Evolutionary conservation across 2,113 vertebrate species (phyloP), one percentile per base, ranked within the genome.

Genomic region (Calyptomena viridis): DNA sequence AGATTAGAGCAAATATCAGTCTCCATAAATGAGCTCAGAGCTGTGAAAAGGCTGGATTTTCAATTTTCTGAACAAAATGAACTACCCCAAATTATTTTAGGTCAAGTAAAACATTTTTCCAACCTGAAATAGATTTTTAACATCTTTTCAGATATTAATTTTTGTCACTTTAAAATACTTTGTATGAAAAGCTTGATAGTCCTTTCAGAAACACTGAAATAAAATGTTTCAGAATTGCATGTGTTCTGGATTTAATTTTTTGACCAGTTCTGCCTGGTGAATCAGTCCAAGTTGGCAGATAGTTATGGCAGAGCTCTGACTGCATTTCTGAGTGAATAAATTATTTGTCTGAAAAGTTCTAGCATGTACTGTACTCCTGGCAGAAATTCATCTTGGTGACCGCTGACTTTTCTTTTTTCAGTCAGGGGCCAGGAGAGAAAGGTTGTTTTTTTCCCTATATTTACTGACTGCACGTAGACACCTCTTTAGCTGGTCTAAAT

Each of bases 31-130:
- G 68, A 91, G 80, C 20, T 87, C 52, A 92, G 76, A 92, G 35
- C 60, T 91, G 39, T 91, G 40, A 82, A 60, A 96, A 91, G 59
- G 89, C 79, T 89, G 60, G 44, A 49, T 95, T 97, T 95, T 94
- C 77, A 75, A 87, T 96, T 91, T 94, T 68, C 89, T 87, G 52
- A 82, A 81, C 52, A 72, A 84, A 92, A 89, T 78, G 55, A 90
- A 78, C 27, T 21, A 67, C 27, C 33, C 24, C 33, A 89, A 84
- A 95, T 86, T 87, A 92, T 91, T 84, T 86, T 91, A 84, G 80
- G 80, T 94, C 68, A 78, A 87, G 39, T 64, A 56, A 94, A 94
- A 90, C 13, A 68, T 94, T 93, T 94, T 95, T 87, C 72, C 47
- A 87, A n/a, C 60, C 35, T 75, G 47, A 89, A 94, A 72, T 94